Base-by-base conservation (phyloP, 2,888 invertebrate species). In the Brassicogethes aeneus region DNA sequence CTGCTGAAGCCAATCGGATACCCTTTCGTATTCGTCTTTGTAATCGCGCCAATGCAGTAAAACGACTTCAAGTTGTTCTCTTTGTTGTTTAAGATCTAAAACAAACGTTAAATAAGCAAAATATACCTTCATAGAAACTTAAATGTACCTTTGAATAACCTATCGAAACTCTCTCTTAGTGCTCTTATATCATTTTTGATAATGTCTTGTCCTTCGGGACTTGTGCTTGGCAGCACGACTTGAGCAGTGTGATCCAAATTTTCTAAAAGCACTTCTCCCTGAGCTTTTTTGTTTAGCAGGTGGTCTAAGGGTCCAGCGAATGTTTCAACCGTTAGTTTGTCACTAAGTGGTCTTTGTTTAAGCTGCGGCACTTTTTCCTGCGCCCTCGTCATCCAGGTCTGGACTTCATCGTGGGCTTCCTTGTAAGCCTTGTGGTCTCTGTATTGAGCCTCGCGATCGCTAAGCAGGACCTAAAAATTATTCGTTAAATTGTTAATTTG, bases 1-100 rank as follows among this genome's bases (percentile, higher is more conserved):
- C 64, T 92, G 91, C 59, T 92, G 92, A 17, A 93, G 66, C 92
- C 92, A 93, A 64, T 93, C 92, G 37, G 89, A 89, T 12, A 93
- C 69, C 44, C 88, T 77, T 63, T 93, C 92, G 59, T 88, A 91
- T 66, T 93, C 92, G 59, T 92, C 92, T 66, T 92, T 92, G 69
- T 88, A 93, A 45, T 90, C 86, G 40, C 89, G 77, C 87, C 91
- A 89, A 58, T 90, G 86, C 39, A 76, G 75, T 43, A 91, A 78
- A 2, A 85, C 88, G 2, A 79, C 77, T 68, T 90, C 90, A 14
- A 93, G 65, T 61, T 87, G 84, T 51, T 81, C 82, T 60, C 91
- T 89, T 62, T 91, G 89, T 54, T 85, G 78, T 58, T 82, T 80
- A 23, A 93, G 82, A 60, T 92, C 91, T n/a, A n/a, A n/a, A n/a